Percentiles rank a stretch among this genome's conserved stretches.
Conservation (phyloP, 2,113 vertebrate genomes). For the Euleptes europaea region DNA sequence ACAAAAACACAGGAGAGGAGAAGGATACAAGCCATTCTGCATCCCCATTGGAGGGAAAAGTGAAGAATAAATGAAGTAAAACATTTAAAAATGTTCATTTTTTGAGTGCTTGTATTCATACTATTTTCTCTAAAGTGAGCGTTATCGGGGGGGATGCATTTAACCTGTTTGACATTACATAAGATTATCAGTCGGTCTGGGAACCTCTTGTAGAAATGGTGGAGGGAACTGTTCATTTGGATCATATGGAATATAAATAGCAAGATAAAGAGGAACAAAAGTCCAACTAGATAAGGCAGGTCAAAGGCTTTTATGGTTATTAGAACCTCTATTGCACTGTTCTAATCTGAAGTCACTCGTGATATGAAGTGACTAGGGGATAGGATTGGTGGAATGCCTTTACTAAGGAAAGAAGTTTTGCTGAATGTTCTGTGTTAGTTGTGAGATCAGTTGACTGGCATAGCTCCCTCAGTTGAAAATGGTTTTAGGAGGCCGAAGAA, state of each 20-base stretch:
- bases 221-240: not conserved
- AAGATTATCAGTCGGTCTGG: not conserved
- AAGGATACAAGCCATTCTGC: too few relatives aligned
- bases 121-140: not conserved
- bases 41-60: too few relatives aligned
- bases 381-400: rapidly evolving
- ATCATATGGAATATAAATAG: not conserved
- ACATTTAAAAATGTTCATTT: too few relatives aligned
- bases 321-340: not conserved
- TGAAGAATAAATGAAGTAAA: too few relatives aligned
- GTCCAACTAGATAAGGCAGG: conserved; percentile 39
- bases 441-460: not conserved
- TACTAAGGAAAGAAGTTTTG: not conserved
- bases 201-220: not conserved
- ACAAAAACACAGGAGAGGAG: too few relatives aligned
- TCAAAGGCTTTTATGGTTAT: not conserved
- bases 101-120: not conserved
- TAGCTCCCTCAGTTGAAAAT: not conserved
- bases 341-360: not conserved
- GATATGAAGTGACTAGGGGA: not conserved
- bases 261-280: conserved; percentile 27
- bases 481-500: not conserved
- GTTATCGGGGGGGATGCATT: not conserved
- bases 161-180: not conserved
- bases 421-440: not conserved